A percentile compares a stretch with the other conserved stretches of the same genome.
Evolutionary conservation across 2,888 invertebrate species (phyloP).

Genomic region (Drosophila paranaensis): DNA sequence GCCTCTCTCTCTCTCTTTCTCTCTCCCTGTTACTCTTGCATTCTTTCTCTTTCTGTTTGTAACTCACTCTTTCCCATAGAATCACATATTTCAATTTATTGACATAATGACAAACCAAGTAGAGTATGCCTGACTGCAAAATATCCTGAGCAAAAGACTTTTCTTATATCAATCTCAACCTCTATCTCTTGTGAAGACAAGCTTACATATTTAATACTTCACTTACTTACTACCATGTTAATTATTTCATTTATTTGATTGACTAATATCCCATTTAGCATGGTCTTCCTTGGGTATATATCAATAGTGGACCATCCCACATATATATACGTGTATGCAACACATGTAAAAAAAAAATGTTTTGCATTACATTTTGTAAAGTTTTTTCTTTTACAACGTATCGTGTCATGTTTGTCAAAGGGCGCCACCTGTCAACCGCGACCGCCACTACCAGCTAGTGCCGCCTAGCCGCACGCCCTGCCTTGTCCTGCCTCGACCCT

Average conservation of each 20-base stretch:
- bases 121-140: not conserved
- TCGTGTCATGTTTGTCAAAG: constrained; percentile 61
- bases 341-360: constrained; percentile 16
- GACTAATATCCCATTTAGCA: not conserved
- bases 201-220: too few relatives aligned
- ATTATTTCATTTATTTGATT: not conserved
- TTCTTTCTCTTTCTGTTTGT: not conserved
- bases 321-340: not conserved
- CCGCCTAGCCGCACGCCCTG: constrained; percentile 9
- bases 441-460: constrained; percentile 20
- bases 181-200: not conserved
- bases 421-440: constrained; percentile 53
- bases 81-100: constrained; percentile 44
- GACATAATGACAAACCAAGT: constrained; percentile 52
- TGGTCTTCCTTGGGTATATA: not conserved
- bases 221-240: not conserved
- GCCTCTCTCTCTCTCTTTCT: not conserved
- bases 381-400: constrained; percentile 26
- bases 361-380: constrained; percentile 10
- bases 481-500: not conserved
- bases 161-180: too few relatives aligned
- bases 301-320: not conserved
- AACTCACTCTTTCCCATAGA: constrained; percentile 3
- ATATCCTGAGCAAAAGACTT: not conserved
- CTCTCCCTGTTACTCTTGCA: not conserved